phyloP scores from a whole-genome alignment of 2,888 invertebrate species.

The Sesamia inferens region DNA sequence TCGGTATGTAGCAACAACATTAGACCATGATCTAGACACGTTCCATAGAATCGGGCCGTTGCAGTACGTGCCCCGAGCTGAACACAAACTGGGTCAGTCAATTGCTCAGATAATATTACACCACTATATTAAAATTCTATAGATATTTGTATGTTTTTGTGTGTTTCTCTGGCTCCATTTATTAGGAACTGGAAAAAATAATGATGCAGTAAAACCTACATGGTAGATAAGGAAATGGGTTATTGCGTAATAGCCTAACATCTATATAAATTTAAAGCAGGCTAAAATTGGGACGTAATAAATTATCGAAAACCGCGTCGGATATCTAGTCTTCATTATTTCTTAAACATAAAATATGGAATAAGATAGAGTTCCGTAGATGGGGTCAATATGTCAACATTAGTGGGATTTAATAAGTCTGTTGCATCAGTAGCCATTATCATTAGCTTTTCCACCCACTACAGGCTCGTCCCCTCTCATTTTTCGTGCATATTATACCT shows the following conservation, averaged over 20 bases:
- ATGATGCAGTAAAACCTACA: not conserved
- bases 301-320: conserved; percentile 7
- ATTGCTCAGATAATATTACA: conserved; percentile 71
- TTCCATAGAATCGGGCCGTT: conserved; percentile 74
- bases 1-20: conserved; percentile 50
- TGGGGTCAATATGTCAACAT: conserved; percentile 53
- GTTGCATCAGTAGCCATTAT: conserved; percentile 55
- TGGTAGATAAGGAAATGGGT: not conserved
- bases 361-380: conserved; percentile 42
- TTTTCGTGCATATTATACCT: conserved; percentile 27
- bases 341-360: conserved; percentile 35
- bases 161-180: not conserved
- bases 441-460: conserved; percentile 51
- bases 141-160: conserved; percentile 38
- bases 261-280: conserved; percentile 4
- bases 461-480: conserved; percentile 25
- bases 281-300: conserved; percentile 2
- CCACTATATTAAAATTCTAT: conserved; percentile 35
- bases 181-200: not conserved
- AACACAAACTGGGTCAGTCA: conserved; percentile 77
- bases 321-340: conserved; percentile 10
- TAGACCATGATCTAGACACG: conserved; percentile 77
- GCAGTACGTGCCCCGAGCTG: conserved; percentile 76
- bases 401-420: conserved; percentile 50
- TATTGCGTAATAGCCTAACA: not conserved